Conservation (phyloP, 2,797 vertebrate species). For the Pelodytes ibericus region DNA sequence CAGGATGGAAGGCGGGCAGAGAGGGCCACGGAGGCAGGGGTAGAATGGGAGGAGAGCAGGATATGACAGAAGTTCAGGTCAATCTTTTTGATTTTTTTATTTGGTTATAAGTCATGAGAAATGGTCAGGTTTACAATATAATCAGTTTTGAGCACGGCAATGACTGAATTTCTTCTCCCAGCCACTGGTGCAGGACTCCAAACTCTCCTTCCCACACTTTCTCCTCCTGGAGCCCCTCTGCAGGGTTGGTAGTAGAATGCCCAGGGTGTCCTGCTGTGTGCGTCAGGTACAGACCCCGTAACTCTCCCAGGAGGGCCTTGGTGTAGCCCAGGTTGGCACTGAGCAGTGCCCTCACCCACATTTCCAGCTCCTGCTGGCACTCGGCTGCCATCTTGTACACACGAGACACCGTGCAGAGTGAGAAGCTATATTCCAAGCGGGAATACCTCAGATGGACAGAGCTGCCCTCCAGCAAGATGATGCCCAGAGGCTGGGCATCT, state of each 20-base stretch:
- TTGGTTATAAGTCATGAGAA: neutral
- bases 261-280: constrained; percentile 59
- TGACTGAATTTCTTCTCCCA: constrained; percentile 73
- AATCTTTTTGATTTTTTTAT: neutral
- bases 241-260: neutral
- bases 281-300: constrained; percentile 72
- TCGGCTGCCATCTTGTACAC: constrained; percentile 79
- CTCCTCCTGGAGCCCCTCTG: neutral
- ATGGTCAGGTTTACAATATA: neutral
- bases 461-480: constrained; percentile 80
- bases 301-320: constrained; percentile 70
- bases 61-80: neutral
- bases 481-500: constrained; percentile 71
- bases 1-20: neutral
- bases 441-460: constrained; percentile 76
- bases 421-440: constrained; percentile 75
- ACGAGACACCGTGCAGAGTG: constrained; percentile 72
- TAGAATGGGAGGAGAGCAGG: too few species aligned
- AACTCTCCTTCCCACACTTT: constrained; percentile 14
- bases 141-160: constrained; percentile 60
- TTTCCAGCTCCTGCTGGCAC: constrained; percentile 73
- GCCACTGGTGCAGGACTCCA: constrained; percentile 71
- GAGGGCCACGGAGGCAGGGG: neutral
- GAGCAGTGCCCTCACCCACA: constrained; percentile 78
- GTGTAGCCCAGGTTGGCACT: constrained; percentile 75